Evolutionary conservation across 2,888 invertebrate genomes (phyloP).

Genomic region (Dastarcus helophoroides): DNA sequence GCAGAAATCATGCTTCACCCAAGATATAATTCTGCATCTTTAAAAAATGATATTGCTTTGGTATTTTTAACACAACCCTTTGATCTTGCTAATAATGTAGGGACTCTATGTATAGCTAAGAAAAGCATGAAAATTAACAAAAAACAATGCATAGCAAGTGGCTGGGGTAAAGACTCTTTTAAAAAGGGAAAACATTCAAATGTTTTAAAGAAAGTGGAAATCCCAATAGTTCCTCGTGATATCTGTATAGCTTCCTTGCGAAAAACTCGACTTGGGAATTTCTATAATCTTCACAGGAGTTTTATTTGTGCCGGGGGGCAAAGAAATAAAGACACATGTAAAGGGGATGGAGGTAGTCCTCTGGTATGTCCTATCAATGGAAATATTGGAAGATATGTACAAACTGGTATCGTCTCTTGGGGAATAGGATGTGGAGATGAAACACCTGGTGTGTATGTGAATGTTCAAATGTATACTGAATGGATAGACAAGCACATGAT

Average conservation of each 20-base stretch:
- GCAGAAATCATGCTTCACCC: slow-evolving; percentile 20
- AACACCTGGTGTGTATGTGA: slow-evolving; percentile 40
- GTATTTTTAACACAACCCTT: slow-evolving; percentile 16
- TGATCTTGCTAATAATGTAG: slow-evolving; percentile 14
- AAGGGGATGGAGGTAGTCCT: slow-evolving; percentile 21
- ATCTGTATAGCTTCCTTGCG: slow-evolving; percentile 16
- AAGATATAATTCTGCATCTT: slow-evolving; percentile 14
- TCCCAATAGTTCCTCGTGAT: slow-evolving; percentile 17
- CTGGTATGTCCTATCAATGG: slow-evolving; percentile 24
- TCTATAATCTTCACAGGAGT: slow-evolving; percentile 43
- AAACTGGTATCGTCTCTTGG: slow-evolving; percentile 44
- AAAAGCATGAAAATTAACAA: slow-evolving; percentile 9
- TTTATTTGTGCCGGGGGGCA: slow-evolving; percentile 43
- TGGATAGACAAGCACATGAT: slow-evolving; percentile 35
- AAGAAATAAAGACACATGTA: slow-evolving; percentile 20
- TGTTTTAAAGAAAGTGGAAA: slow-evolving; percentile 18
- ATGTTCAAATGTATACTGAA: slow-evolving; percentile 32
- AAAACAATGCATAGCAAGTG: slow-evolving; percentile 18
- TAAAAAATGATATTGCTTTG: slow-evolving; percentile 21
- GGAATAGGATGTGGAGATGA: slow-evolving; percentile 35
- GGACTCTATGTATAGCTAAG: slow-evolving; percentile 18
- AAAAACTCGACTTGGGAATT: slow-evolving; percentile 29
- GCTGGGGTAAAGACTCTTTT: slow-evolving; percentile 19
- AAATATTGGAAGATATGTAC: slow-evolving; percentile 36
- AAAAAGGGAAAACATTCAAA: slow-evolving; percentile 16